Base-by-base conservation (phyloP, 2,888 invertebrate genomes). In the Scaptomyza parva region DNA sequence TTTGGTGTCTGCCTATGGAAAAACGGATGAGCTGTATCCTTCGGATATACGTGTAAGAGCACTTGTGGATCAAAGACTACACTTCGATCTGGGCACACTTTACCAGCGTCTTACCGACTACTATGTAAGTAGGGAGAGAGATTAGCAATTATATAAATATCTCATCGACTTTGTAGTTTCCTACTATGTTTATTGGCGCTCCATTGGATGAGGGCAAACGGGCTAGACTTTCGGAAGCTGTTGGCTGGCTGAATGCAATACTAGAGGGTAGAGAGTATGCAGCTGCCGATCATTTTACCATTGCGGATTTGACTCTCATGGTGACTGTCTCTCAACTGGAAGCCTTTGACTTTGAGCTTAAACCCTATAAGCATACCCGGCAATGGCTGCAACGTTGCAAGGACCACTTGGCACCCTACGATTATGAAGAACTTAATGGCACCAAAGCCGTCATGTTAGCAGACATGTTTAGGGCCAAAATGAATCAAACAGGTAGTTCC, bases 301-400 rank as follows among this genome's bases (percentile, higher is more conserved):
- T 92, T 47, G 92, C 91, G 6, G 92, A 91, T 88, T 66, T 91
- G 66, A 87, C 92, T 17, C 45, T 91, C 18, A 47, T 91, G 69
- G 87, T 90, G n/a, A 91, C 91, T 2, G 78, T 92, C 12, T 91
- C 91, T 9, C 91, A 91, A 69, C 84, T 92, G 35, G 91, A 93
- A 89, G 92, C 92, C 6, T 92, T 92, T 40, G 92, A 90, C n/a
- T 92, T 94, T 65, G 93, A 94, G 60, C 82, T 94, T 37, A 88
- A 90, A 3, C 91, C 93, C 47, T 93, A 92, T 74, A 92, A 92
- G 33, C 92, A 93, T 57, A 81, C 94, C 7, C 89, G 90, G 3
- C 92, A 93, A 17, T 96, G 96, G 96, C 94, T 94, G 70, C 93
- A 94, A 51, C 93, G 94, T 67, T 94, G 94, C 73, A 95, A 95